These are phyloP conservation scores for Picathartes gymnocephalus DNA, from an alignment of 2,113 vertebrate species.

Conservation along the genomic window DNA sequence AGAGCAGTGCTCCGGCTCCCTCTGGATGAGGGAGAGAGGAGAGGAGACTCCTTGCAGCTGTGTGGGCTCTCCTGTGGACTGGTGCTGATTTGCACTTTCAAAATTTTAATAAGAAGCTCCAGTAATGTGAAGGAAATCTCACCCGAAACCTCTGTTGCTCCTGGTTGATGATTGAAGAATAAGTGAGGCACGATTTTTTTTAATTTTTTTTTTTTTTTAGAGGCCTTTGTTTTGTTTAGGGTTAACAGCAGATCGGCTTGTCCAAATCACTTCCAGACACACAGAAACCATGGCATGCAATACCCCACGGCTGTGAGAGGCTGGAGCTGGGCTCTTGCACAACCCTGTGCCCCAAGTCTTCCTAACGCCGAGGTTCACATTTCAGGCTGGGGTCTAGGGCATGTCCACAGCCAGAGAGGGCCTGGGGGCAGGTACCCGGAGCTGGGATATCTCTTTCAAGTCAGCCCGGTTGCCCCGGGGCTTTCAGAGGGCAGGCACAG, in stretches of 20 bases:
- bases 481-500: not conserved
- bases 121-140: not conserved
- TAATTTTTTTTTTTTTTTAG: not conserved
- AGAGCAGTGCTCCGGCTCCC: not conserved
- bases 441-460: not conserved
- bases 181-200: not conserved
- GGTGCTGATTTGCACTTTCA: not conserved
- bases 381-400: not conserved
- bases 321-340: conserved; percentile 28
- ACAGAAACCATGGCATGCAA: conserved; percentile 53
- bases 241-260: conserved; percentile 48
- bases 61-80: not conserved
- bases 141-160: not conserved
- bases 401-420: not conserved
- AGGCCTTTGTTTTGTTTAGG: conserved; percentile 56
- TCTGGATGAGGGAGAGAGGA: not conserved
- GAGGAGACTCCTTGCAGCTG: not conserved
- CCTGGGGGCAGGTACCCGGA: not conserved
- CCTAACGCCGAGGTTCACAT: not conserved
- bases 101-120: not conserved
- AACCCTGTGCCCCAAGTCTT: not conserved
- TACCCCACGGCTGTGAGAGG: not conserved
- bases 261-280: conserved; percentile 70
- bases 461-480: fast-evolving
- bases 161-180: not conserved